Evolutionary conservation across 2,113 vertebrate species (phyloP).

Genomic region (Rhinoderma darwinii): DNA sequence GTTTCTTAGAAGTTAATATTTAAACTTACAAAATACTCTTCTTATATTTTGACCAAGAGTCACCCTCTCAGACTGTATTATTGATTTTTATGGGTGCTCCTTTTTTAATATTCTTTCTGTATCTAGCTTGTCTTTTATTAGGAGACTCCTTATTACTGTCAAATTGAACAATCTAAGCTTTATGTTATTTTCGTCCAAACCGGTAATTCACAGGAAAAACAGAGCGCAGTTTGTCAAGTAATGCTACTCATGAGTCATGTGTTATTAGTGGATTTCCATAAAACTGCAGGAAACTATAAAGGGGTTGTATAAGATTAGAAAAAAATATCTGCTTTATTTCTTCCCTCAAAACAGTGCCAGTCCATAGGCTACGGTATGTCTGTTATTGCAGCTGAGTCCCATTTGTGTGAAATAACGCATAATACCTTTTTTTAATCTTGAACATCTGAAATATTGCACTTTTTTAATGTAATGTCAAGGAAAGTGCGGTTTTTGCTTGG

Average conservation of each 20-base stretch:
- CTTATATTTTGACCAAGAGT: neutral
- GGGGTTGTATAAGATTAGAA: too few relatives aligned
- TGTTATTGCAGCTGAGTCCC: too few relatives aligned
- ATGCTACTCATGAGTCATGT: neutral
- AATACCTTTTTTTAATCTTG: too few relatives aligned
- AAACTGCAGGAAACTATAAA: neutral
- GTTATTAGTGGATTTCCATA: neutral
- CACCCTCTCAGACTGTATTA: neutral
- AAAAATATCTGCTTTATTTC: too few relatives aligned
- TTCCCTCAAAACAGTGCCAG: too few relatives aligned
- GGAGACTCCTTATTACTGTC: neutral
- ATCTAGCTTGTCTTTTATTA: neutral
- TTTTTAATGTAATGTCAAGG: too few relatives aligned
- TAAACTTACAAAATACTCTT: neutral
- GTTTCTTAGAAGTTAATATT: neutral
- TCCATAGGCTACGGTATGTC: too few relatives aligned
- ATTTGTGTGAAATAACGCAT: too few relatives aligned
- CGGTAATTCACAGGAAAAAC: neutral
- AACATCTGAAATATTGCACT: too few relatives aligned
- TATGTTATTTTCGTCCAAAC: neutral
- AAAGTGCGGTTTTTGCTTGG: too few relatives aligned
- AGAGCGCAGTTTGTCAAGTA: neutral
- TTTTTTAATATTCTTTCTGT: neutral
- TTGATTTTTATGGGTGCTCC: neutral
- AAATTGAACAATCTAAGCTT: neutral